Evolutionary conservation across 1,140 invertebrate species (phyloP).

Genomic region (Drosophila quadrilineata): DNA sequence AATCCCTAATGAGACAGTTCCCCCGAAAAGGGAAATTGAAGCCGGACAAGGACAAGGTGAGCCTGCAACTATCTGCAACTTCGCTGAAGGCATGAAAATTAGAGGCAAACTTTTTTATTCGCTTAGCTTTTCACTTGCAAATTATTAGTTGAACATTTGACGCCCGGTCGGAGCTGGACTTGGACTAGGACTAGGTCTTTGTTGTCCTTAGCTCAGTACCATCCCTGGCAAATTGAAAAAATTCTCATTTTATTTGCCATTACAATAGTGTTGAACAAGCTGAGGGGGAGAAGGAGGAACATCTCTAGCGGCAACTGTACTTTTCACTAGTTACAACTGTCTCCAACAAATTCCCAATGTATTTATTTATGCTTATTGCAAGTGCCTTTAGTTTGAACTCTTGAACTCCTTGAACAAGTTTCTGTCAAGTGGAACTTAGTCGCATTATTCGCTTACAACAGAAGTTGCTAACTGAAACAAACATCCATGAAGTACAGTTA

Average conservation of each 20-base stretch:
- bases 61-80: not conserved
- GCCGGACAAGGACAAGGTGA: not conserved
- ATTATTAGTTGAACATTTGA: conserved; percentile 70
- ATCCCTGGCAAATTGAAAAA: conserved; percentile 54
- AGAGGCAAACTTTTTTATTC: conserved; percentile 32
- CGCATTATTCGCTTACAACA: too few species aligned
- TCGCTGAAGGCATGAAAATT: not conserved
- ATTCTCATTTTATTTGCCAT: conserved; percentile 50
- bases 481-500: too few species aligned
- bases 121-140: conserved; percentile 50
- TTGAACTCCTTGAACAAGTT: too few species aligned
- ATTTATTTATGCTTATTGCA: not conserved
- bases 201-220: conserved; percentile 15
- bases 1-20: conserved; percentile 55
- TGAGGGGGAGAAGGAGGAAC: not conserved
- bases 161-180: too few species aligned
- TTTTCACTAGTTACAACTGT: conserved; percentile 4
- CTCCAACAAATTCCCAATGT: conserved; percentile 13
- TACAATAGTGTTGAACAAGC: conserved; percentile 41
- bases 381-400: not conserved
- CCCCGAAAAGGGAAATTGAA: conserved; percentile 3
- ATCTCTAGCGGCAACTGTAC: too few species aligned
- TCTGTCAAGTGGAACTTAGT: not conserved
- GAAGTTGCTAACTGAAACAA: too few species aligned
- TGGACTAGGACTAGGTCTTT: conserved; percentile 44